Base-by-base conservation (phyloP, 2,888 invertebrate genomes). In the Parelbella ahira region DNA sequence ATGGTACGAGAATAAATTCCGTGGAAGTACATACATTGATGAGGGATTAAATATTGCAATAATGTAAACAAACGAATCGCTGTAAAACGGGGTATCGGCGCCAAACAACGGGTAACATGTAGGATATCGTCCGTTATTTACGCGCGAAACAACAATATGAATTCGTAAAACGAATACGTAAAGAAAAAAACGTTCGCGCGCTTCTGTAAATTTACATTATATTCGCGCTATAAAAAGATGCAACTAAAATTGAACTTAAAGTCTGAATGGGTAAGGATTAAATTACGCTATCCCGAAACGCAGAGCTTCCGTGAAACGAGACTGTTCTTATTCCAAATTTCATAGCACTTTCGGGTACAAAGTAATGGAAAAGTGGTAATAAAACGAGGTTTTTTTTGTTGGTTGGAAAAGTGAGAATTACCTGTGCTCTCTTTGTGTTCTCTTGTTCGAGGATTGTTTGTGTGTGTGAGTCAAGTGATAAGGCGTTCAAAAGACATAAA, bases 171-270 rank as follows among this genome's bases (percentile, higher is more conserved):
- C 30, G 43, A 43, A 43, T 43, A 30, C 36, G 29, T 30, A 23
- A 18, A 23, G 13, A n/a, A 36, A 30, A 45, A 50, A 53, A 47
- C 48, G 49, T 52, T 52, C 47, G n/a, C 49, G 32, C 49, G 47
- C 47, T 44, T 44, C 50, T 43, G 32, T 38, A 50, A 47, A 52
- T 53, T 46, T 55, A 48, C 53, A 53, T 55, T 53, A 47, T 44
- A 47, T 46, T 37, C 39, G 15, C 18, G 34, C 7, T 28, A 9
- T 7, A 1, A 7, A 4, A 10, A 6, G 10, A 20, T 34, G 6
- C 42, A 23, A 6, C 1, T 15, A 11, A 42, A 42, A 20, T 6
- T 28, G 23, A 8, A 34, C 34, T 23, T 12, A 28, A 7, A 11
- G 5, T 11, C 18, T 3, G 9, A 8, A 23, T 8, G 8, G 23